Percentiles rank a stretch among this genome's conserved stretches.
phyloP scores from a whole-genome alignment of 2,113 vertebrate genomes.

The Dromas ardeola region DNA sequence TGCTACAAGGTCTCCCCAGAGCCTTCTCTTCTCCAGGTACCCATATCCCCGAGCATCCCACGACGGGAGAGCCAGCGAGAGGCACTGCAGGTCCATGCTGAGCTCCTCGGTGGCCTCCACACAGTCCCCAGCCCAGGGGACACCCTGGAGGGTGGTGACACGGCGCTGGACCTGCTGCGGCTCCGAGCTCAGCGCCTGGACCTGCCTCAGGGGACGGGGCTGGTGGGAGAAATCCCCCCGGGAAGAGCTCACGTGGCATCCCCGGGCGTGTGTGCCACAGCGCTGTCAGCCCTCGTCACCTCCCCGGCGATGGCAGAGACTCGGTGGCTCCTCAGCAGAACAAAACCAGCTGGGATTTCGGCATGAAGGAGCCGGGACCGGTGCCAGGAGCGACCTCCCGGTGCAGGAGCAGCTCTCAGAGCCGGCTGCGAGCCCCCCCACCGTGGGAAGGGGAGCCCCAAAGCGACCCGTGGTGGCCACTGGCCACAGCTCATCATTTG shows the following conservation, averaged over 20 bases:
- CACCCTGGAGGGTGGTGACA: not conserved
- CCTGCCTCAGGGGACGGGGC: fast-evolving
- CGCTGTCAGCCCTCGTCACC: not conserved
- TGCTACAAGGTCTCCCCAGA: no score
- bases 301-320: not conserved
- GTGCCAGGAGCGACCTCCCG: not conserved
- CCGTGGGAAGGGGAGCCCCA: no score
- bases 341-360: not conserved
- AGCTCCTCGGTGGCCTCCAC: not conserved
- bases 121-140: not conserved
- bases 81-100: not conserved
- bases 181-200: not conserved
- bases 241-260: not conserved
- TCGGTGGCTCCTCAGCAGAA: not conserved
- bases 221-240: not conserved
- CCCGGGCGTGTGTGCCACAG: not conserved
- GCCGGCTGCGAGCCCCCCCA: fast-evolving
- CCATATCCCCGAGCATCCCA: not conserved
- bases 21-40: no score
- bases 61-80: fast-evolving
- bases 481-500: fast-evolving
- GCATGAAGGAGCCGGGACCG: fast-evolving
- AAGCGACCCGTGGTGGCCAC: fast-evolving
- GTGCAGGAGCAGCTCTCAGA: not conserved
- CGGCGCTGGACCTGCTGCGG: not conserved